A percentile compares a stretch with the other conserved stretches of the same genome.
These are phyloP conservation scores for Acipenser transmontanus DNA, from an alignment of 2,797 vertebrate species.

Conservation along the genomic window DNA sequence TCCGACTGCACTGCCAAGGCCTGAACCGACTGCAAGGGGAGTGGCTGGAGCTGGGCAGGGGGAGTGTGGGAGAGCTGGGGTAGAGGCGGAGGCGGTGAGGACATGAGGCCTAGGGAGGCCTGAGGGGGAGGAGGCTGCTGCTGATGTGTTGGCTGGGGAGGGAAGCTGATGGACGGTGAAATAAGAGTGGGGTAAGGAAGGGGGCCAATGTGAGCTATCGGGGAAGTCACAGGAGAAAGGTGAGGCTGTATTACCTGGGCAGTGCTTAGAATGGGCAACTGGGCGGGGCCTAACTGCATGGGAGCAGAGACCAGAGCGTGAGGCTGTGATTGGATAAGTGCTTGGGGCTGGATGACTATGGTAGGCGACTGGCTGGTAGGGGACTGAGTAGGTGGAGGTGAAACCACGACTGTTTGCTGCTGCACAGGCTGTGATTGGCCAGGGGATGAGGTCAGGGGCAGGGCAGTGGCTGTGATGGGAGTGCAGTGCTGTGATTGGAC, in stretches of 20 bases:
- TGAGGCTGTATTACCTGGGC: constrained; percentile 45
- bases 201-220: constrained; percentile 40
- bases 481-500: constrained; percentile 48
- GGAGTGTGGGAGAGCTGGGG: constrained; percentile 55
- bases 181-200: constrained; percentile 37
- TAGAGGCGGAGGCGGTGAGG: constrained; percentile 52
- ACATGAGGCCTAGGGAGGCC: constrained; percentile 47
- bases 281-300: constrained; percentile 48
- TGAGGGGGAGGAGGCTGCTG: constrained; percentile 49
- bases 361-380: constrained; percentile 69
- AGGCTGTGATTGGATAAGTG: constrained; percentile 55
- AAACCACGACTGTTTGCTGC: constrained; percentile 75
- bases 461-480: constrained; percentile 50
- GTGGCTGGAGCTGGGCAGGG: constrained; percentile 52
- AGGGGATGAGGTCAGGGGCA: constrained; percentile 50
- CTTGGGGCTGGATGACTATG: constrained; percentile 63
- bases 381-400: constrained; percentile 66
- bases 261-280: constrained; percentile 46
- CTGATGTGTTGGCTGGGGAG: constrained; percentile 55
- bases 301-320: constrained; percentile 53
- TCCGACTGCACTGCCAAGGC: constrained; percentile 67
- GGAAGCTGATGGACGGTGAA: constrained; percentile 45
- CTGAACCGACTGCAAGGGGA: constrained; percentile 60
- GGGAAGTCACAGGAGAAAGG: constrained; percentile 51
- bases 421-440: constrained; percentile 64